A percentile compares a stretch with the other conserved stretches of the same genome.
phyloP scores from a whole-genome alignment of 1,140 invertebrate genomes.

The Coelopa frigida region DNA sequence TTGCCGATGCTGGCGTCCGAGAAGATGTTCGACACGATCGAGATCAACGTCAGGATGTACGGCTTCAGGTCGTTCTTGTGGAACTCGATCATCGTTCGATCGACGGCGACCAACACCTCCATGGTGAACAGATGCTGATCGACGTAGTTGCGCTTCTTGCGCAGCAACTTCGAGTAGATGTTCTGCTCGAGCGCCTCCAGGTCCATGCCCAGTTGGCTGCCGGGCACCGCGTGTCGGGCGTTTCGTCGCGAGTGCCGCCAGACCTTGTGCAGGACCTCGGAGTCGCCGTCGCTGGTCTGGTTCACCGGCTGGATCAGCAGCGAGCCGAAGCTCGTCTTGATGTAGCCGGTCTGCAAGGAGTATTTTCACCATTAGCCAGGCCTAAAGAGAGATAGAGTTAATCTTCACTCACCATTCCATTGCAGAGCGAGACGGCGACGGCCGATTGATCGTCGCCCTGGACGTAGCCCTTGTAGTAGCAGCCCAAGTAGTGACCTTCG shows the following conservation, averaged over 20 bases:
- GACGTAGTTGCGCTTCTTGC: conserved; percentile 41
- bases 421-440: conserved; percentile 65
- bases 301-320: conserved; percentile 58
- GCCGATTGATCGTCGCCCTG: conserved; percentile 56
- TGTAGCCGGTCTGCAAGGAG: conserved; percentile 55
- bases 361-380: too few relatives aligned
- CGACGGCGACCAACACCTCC: conserved; percentile 74
- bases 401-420: conserved; percentile 68
- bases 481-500: conserved; percentile 49
- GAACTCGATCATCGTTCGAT: conserved; percentile 68
- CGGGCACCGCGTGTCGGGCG: conserved; percentile 37
- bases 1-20: conserved; percentile 76
- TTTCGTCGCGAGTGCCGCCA: conserved; percentile 36
- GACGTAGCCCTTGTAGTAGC: conserved; percentile 64
- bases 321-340: conserved; percentile 54
- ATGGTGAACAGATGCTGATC: conserved; percentile 58
- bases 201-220: conserved; percentile 12
- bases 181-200: conserved; percentile 13
- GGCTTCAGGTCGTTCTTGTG: conserved; percentile 50
- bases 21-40: conserved; percentile 70
- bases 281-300: conserved; percentile 33
- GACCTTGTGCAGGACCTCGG: conserved; percentile 34
- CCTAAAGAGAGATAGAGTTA: too few relatives aligned
- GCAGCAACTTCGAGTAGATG: conserved; percentile 26
- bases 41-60: conserved; percentile 76